These are phyloP conservation scores for Cairina moschata DNA, from an alignment of 2,113 vertebrate genomes.

Conservation along the genomic window DNA sequence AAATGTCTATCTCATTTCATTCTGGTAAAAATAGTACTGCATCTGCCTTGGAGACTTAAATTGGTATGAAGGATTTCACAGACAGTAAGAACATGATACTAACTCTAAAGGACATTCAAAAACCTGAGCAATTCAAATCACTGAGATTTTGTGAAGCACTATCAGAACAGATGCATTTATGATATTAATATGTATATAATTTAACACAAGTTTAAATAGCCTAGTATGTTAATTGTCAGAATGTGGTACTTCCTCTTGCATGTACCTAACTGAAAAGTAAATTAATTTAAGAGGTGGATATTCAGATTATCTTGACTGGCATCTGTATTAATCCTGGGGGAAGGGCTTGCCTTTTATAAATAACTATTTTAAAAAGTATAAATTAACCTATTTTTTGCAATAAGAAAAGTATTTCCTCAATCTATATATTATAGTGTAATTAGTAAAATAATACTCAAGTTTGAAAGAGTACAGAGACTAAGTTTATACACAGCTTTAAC, in stretches of 20 bases:
- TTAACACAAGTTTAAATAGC: neutral
- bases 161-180: neutral
- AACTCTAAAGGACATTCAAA: neutral
- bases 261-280: neutral
- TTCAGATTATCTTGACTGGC: neutral
- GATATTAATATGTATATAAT: neutral
- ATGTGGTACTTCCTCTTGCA: neutral
- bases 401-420: neutral
- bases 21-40: neutral
- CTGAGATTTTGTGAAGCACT: neutral
- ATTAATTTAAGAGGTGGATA: neutral
- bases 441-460: neutral
- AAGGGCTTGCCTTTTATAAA: neutral
- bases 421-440: neutral
- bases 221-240: neutral
- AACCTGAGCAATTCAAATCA: neutral
- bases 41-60: neutral
- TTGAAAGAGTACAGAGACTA: neutral
- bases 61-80: neutral
- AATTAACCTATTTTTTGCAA: neutral
- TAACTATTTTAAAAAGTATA: neutral
- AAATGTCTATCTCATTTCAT: neutral
- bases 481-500: neutral
- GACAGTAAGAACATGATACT: neutral
- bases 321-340: neutral